Evolutionary conservation across 2,797 vertebrate genomes (phyloP).

Genomic region (Eremophila alpestris): DNA sequence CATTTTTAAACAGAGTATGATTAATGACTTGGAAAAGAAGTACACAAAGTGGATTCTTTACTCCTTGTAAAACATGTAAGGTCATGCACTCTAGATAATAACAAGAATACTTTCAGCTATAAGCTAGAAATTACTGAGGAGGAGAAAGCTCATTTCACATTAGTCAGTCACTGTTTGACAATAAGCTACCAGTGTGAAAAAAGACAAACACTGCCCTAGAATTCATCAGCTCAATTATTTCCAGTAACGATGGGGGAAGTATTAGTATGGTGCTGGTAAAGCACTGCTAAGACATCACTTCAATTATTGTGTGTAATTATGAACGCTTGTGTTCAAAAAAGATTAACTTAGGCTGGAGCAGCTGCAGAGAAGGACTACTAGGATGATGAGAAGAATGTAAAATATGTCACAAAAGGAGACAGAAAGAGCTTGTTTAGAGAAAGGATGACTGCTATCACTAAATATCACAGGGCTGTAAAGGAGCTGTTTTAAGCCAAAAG

Average conservation of each 20-base stretch:
- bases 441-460: slow-evolving; percentile 19
- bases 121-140: not conserved
- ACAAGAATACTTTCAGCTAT: not conserved
- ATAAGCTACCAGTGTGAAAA: not conserved
- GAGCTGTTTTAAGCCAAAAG: slow-evolving; percentile 28
- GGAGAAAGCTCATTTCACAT: not conserved
- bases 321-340: slow-evolving; percentile 43
- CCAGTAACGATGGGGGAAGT: not conserved
- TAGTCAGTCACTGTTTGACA: not conserved
- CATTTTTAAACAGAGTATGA: not conserved
- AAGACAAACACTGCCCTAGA: slow-evolving; percentile 15
- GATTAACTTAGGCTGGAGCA: slow-evolving; percentile 52
- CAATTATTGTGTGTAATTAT: slow-evolving; percentile 43
- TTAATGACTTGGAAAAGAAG: not conserved
- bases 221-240: slow-evolving; percentile 27
- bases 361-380: slow-evolving; percentile 51
- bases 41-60: not conserved
- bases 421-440: slow-evolving; percentile 33
- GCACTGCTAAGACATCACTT: slow-evolving; percentile 45
- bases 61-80: not conserved
- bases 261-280: not conserved
- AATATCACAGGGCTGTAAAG: not conserved
- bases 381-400: slow-evolving; percentile 47
- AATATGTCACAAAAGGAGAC: slow-evolving; percentile 18
- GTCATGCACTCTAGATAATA: not conserved